These are phyloP conservation scores for Stomatorhinus ivindoensis DNA, from an alignment of 2,113 vertebrate species.

Conservation along the genomic window DNA sequence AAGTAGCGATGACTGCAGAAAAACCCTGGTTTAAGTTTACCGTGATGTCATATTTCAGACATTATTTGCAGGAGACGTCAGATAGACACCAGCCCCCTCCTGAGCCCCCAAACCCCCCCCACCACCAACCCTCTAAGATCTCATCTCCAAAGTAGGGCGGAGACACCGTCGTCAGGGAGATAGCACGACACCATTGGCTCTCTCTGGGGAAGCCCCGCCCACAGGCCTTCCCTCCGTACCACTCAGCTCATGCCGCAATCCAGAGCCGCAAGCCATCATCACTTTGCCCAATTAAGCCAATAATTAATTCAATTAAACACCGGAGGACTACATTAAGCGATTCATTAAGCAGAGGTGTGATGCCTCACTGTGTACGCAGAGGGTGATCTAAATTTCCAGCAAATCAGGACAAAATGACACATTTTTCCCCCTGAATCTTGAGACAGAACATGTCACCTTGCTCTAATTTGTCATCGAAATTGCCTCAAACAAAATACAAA, in stretches of 20 bases:
- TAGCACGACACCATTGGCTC: background rate
- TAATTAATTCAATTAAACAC: slow-evolving; percentile 50
- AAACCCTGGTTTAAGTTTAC: background rate
- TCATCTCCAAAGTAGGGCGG: background rate
- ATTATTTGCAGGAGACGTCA: background rate
- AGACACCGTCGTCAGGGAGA: background rate
- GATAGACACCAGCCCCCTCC: background rate
- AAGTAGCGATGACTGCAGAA: background rate
- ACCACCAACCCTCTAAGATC: background rate
- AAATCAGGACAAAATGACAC: slow-evolving; percentile 22
- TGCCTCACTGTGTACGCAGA: slow-evolving; percentile 19
- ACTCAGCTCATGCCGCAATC: slow-evolving; percentile 31
- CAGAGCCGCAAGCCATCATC: slow-evolving; percentile 43
- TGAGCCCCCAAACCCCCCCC: background rate
- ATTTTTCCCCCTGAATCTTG: slow-evolving; percentile 23
- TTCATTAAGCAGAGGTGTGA: slow-evolving; percentile 38
- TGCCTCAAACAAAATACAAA: slow-evolving; percentile 22
- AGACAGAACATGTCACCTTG: slow-evolving; percentile 41
- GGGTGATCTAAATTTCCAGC: slow-evolving; percentile 25
- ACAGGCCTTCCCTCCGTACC: slow-evolving; percentile 23
- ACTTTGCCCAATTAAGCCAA: slow-evolving; percentile 45
- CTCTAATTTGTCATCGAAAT: slow-evolving; percentile 37
- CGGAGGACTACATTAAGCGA: slow-evolving; percentile 41
- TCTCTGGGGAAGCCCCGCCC: slow-evolving; percentile 25
- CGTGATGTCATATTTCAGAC: background rate